Percentiles rank a stretch among this genome's conserved stretches.
These are phyloP conservation scores for Cosmia trapezina DNA, from an alignment of 2,888 invertebrate species.

Conservation along the genomic window DNA sequence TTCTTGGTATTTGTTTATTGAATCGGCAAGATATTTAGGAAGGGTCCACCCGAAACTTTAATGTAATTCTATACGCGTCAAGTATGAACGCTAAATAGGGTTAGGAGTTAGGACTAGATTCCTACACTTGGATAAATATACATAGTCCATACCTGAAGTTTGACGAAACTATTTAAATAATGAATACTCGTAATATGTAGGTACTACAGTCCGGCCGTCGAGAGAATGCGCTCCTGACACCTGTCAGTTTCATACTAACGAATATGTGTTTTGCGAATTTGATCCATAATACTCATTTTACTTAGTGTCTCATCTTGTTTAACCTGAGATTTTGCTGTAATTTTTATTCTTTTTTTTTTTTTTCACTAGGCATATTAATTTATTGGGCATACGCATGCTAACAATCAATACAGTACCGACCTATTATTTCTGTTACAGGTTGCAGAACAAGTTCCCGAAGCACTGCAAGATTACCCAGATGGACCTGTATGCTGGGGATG, in stretches of 20 bases:
- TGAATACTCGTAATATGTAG: too few species aligned
- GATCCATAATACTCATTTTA: too few species aligned
- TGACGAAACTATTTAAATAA: not conserved
- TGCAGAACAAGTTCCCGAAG: too few species aligned
- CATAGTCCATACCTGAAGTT: slow-evolving; percentile 17
- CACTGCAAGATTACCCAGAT: not conserved
- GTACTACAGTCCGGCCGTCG: too few species aligned
- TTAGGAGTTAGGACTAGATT: slow-evolving; percentile 15
- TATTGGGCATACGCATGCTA: too few species aligned
- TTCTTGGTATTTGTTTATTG: slow-evolving; percentile 56
- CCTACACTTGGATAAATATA: slow-evolving; percentile 4
- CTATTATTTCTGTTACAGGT: not conserved
- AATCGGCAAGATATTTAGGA: slow-evolving; percentile 30
- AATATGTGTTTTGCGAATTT: too few species aligned
- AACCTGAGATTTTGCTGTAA: too few species aligned
- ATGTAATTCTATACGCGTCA: slow-evolving; percentile 32
- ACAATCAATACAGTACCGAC: not conserved
- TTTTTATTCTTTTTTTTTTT: too few species aligned
- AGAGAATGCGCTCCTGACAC: too few species aligned
- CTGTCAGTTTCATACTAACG: too few species aligned
- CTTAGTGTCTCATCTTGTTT: too few species aligned
- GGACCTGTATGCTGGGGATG: not conserved
- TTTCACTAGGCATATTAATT: too few species aligned
- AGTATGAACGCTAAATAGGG: slow-evolving; percentile 23
- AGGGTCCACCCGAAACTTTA: slow-evolving; percentile 35